Evolutionary conservation across 2,888 invertebrate genomes (phyloP).

Genomic region (Leucophenga montana): DNA sequence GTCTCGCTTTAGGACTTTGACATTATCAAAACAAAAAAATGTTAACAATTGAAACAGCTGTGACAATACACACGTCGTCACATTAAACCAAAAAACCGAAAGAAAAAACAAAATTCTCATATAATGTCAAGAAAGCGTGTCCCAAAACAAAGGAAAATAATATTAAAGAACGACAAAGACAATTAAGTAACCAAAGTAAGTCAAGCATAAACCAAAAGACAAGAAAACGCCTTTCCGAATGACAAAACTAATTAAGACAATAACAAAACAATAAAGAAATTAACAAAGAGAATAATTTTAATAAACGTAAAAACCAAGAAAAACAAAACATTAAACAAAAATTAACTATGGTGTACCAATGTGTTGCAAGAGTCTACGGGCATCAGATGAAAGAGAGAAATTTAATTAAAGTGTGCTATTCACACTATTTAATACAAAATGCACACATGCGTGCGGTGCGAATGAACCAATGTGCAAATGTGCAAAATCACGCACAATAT

Average conservation of each 20-base stretch:
- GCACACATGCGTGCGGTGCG: not conserved
- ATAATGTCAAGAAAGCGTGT: not conserved
- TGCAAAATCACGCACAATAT: too few relatives aligned
- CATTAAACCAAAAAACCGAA: not conserved
- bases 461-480: not conserved
- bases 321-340: not conserved
- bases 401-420: constrained; percentile 3
- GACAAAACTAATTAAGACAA: constrained; percentile 5
- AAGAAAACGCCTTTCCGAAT: not conserved
- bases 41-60: too few relatives aligned
- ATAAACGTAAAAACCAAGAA: not conserved
- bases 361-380: too few relatives aligned
- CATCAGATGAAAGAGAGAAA: not conserved
- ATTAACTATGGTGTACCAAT: not conserved
- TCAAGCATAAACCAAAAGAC: too few relatives aligned
- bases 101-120: not conserved
- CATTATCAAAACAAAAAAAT: too few relatives aligned
- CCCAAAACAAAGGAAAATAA: too few relatives aligned
- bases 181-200: too few relatives aligned
- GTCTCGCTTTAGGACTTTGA: too few relatives aligned
- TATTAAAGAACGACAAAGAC: too few relatives aligned
- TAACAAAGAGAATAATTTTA: not conserved
- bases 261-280: not conserved
- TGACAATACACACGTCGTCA: too few relatives aligned
- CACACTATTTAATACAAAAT: not conserved